Evolutionary conservation across 2,113 vertebrate species (phyloP).

Genomic region (Chionodraco myersi): DNA sequence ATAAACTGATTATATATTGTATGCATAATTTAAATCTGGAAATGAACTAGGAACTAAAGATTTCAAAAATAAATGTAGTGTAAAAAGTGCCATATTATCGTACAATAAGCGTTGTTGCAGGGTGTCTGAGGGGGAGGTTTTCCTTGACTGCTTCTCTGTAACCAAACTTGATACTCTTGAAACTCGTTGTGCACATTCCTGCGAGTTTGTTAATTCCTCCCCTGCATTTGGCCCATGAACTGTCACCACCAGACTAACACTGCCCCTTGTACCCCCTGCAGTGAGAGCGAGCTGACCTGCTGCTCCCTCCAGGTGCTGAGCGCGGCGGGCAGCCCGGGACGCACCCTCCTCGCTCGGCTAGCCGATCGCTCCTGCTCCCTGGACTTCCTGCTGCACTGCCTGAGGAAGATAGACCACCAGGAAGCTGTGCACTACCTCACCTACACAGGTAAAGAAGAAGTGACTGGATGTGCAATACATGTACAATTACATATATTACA

Average conservation of each 20-base stretch:
- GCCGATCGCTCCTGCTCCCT: slow-evolving; percentile 83
- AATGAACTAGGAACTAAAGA: too few species aligned
- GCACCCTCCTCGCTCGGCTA: slow-evolving; percentile 82
- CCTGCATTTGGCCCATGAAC: neutral
- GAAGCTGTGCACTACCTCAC: slow-evolving; percentile 83
- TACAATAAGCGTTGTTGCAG: too few species aligned
- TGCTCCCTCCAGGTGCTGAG: slow-evolving; percentile 88
- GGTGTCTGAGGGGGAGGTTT: too few species aligned
- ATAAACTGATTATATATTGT: too few species aligned
- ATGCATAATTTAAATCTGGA: too few species aligned
- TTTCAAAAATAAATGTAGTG: too few species aligned
- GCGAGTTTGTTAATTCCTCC: neutral
- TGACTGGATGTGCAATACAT: fast-evolving
- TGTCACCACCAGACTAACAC: neutral
- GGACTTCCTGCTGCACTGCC: slow-evolving; percentile 82
- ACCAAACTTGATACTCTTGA: too few species aligned
- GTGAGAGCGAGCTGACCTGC: slow-evolving; percentile 86
- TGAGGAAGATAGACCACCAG: slow-evolving; percentile 85
- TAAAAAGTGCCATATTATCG: too few species aligned
- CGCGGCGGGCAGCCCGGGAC: slow-evolving; percentile 83
- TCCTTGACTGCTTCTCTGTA: too few species aligned
- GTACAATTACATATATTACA: neutral
- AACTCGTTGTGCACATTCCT: neutral
- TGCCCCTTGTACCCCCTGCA: slow-evolving; percentile 42
- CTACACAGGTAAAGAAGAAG: slow-evolving; percentile 66